Base-by-base conservation (phyloP, 2,797 vertebrate genomes). In the Limosa lapponica region DNA sequence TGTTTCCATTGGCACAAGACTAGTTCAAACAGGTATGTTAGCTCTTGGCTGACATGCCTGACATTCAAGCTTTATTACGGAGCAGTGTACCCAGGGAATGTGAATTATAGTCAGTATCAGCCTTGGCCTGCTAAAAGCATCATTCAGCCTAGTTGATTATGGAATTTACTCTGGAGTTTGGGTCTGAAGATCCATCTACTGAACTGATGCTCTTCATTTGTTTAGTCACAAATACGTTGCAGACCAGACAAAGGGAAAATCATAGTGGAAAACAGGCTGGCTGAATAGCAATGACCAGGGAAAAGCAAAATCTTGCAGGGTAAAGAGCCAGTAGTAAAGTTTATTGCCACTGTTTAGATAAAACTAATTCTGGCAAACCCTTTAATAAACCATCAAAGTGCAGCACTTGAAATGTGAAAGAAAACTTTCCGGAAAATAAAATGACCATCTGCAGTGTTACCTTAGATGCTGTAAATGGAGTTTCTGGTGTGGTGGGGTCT, bases 61-160 rank as follows among this genome's bases (percentile, higher is more conserved):
- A 98, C 97, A 97, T 97, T 97, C 96, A 90, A 86, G 97, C 98
- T 98, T 97, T 97, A 98, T 98, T 97, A 95, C 18, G 16, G 94
- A 96, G 93, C 92, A 25, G 64, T 23, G 58, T 84, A 93, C 95
- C 96, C 93, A 91, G 97, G 98, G 97, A 98, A 86, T 36, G 96
- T 97, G 98, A 98, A 97, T 98, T 97, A 98, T 94, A 97, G 97
- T 83, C 90, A 96, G 95, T 70, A 97, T 97, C 98, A 97, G 95
- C 96, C 96, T 94, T 78, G 90, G 97, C 88, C 97, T 97, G 94
- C 96, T 97, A 90, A 98, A 96, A 97, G 92, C 97, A 98, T 98
- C 97, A 97, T 97, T 98, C 97, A 97, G 95, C 92, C 98, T 97
- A 65, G 96, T 93, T 98, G 98, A 97, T 98, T 97, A 96, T 82